A percentile compares a stretch with the other conserved stretches of the same genome.
Evolutionary conservation across 2,888 invertebrate species (phyloP).

Genomic region (Alsophila aescularia): DNA sequence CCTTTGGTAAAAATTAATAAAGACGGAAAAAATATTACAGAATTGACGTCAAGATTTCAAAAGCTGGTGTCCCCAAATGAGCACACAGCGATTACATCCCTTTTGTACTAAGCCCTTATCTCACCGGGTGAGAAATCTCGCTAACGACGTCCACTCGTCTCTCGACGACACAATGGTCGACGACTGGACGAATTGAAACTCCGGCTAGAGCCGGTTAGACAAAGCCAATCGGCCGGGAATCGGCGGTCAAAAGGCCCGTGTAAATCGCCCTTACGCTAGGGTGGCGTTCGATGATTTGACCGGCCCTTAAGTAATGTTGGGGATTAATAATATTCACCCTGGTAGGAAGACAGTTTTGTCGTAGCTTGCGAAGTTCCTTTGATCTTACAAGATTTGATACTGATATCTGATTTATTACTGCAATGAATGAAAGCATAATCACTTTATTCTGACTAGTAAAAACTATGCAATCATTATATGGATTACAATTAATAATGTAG

Average conservation of each 20-base stretch:
- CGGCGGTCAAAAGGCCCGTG: constrained; percentile 62
- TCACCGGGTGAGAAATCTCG: constrained; percentile 60
- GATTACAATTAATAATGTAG: too few species aligned
- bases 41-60: constrained; percentile 16
- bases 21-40: neutral
- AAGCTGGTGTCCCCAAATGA: constrained; percentile 46
- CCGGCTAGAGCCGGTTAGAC: constrained; percentile 59
- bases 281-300: constrained; percentile 46
- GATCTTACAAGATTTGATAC: neutral
- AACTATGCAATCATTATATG: too few species aligned
- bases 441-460: too few species aligned
- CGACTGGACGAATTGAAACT: constrained; percentile 73
- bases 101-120: constrained; percentile 78
- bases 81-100: constrained; percentile 71
- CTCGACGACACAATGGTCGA: constrained; percentile 68
- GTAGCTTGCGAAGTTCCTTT: neutral
- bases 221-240: constrained; percentile 67
- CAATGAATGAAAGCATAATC: too few species aligned
- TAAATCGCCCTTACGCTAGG: constrained; percentile 62
- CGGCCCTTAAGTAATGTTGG: constrained; percentile 42
- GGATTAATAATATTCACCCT: constrained; percentile 38
- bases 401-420: neutral
- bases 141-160: constrained; percentile 82
- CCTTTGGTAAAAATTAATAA: constrained; percentile 8
- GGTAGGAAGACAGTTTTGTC: constrained; percentile 16